phyloP scores from a whole-genome alignment of 2,888 invertebrate species.

The Folsomia manolachei region DNA sequence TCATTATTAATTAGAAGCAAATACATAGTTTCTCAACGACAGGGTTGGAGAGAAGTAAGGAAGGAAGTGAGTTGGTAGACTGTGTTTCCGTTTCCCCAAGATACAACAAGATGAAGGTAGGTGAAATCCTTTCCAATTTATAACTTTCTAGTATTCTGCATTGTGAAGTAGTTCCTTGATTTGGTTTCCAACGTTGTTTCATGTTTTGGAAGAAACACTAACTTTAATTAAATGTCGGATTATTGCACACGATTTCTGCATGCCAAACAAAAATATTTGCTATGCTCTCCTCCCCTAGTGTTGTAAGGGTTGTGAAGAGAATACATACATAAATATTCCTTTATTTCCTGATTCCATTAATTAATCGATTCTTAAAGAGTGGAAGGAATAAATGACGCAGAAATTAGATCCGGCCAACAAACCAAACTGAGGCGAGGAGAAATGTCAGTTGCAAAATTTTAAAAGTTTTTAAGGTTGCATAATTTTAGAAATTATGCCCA shows the following conservation, averaged over 20 bases:
- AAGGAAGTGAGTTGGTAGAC: background rate
- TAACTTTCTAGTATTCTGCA: too few relatives aligned
- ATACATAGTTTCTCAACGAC: background rate
- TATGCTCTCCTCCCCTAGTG: background rate
- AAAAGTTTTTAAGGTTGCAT: too few relatives aligned
- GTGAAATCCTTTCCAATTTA: too few relatives aligned
- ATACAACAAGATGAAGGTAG: background rate
- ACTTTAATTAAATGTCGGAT: background rate
- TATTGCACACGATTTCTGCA: background rate
- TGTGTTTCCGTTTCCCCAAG: background rate
- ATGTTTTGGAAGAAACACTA: background rate
- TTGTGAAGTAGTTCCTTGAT: too few relatives aligned
- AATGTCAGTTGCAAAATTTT: too few relatives aligned
- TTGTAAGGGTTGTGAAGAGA: too few relatives aligned
- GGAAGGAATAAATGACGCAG: too few relatives aligned
- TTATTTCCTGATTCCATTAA: background rate
- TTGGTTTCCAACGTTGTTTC: too few relatives aligned
- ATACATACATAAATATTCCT: background rate
- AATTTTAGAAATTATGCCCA: too few relatives aligned
- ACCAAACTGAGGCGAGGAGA: too few relatives aligned
- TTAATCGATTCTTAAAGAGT: background rate
- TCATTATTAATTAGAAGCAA: slow-evolving; percentile 19
- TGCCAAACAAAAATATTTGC: background rate
- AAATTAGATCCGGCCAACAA: too few relatives aligned
- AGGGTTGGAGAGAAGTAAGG: background rate